Conservation (phyloP, 2,888 invertebrate genomes). For the Calameuta filiformis region DNA sequence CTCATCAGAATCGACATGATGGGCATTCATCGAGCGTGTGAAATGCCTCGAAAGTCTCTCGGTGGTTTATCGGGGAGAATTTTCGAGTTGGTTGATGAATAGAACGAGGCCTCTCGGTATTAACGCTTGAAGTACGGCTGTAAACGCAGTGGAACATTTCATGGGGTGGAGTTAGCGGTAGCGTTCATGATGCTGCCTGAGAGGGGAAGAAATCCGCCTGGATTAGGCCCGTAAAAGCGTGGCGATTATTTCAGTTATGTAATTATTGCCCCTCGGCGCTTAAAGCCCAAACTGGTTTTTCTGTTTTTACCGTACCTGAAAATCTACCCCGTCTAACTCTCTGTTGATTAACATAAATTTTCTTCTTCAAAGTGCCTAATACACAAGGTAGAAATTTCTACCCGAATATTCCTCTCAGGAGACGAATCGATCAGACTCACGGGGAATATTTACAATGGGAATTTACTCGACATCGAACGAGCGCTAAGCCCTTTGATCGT, state of each 20-base stretch:
- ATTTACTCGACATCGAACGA: not conserved
- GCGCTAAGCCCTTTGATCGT: not conserved
- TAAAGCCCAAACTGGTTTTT: not conserved
- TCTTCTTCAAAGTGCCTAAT: not conserved
- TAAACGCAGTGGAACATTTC: slow-evolving; percentile 12
- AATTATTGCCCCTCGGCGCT: slow-evolving; percentile 21
- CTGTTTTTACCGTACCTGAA: not conserved
- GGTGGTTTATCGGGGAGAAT: not conserved
- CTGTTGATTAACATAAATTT: slow-evolving; percentile 1
- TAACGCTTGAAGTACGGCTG: slow-evolving; percentile 8
- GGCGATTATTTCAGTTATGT: slow-evolving; percentile 33
- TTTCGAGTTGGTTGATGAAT: slow-evolving; percentile 1
- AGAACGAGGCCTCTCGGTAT: slow-evolving; percentile 2
- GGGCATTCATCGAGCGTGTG: not conserved
- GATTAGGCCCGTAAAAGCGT: slow-evolving; percentile 26
- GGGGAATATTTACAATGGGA: not conserved
- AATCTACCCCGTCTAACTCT: not conserved
- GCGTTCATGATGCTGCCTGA: not conserved
- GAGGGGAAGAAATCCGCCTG: slow-evolving; percentile 4
- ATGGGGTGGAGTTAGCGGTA: slow-evolving; percentile 1
- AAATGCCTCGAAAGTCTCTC: not conserved
- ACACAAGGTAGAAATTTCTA: not conserved
- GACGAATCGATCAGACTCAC: not conserved
- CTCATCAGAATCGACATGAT: not conserved
- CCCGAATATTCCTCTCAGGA: not conserved